Conservation (phyloP, 2,797 vertebrate species). For the Pseudomugil gertrudae region DNA sequence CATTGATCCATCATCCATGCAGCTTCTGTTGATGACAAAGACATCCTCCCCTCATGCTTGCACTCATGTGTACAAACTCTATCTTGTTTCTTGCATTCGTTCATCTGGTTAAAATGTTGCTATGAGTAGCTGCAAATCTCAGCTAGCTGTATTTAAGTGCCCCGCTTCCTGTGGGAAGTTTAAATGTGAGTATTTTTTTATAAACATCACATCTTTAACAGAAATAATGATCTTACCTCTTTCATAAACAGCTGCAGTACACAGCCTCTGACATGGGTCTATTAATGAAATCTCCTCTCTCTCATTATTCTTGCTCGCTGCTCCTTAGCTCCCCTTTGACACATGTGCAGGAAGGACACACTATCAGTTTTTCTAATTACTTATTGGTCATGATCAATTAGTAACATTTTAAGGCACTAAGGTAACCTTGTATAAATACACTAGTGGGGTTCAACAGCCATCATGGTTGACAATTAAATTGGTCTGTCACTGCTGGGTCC, state of each 20-base stretch:
- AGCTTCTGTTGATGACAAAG: background rate
- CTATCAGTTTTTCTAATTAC: conserved; percentile 84
- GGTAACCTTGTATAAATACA: conserved; percentile 91
- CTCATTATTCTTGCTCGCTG: conserved; percentile 14
- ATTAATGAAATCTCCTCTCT: conserved; percentile 22
- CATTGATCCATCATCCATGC: background rate
- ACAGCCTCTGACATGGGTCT: background rate
- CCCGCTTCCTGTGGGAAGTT: too few relatives aligned
- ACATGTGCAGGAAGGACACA: conserved; percentile 54
- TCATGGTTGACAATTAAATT: conserved; percentile 97
- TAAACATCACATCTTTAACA: background rate
- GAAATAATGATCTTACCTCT: background rate
- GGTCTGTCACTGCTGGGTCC: conserved; percentile 91
- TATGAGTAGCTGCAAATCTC: background rate
- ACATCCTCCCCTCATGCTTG: background rate
- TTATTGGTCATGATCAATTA: conserved; percentile 97
- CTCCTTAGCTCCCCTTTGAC: conserved; percentile 45
- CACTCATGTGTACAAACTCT: too few relatives aligned
- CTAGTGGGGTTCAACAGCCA: conserved; percentile 90
- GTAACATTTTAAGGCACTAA: conserved; percentile 85
- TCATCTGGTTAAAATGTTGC: conserved; percentile 4
- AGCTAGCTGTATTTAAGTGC: background rate
- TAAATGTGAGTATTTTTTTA: too few relatives aligned
- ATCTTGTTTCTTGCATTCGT: background rate
- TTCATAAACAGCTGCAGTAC: background rate